Evolutionary conservation across 2,888 invertebrate species (phyloP).

Genomic region (Cryptophagus acutangulus): DNA sequence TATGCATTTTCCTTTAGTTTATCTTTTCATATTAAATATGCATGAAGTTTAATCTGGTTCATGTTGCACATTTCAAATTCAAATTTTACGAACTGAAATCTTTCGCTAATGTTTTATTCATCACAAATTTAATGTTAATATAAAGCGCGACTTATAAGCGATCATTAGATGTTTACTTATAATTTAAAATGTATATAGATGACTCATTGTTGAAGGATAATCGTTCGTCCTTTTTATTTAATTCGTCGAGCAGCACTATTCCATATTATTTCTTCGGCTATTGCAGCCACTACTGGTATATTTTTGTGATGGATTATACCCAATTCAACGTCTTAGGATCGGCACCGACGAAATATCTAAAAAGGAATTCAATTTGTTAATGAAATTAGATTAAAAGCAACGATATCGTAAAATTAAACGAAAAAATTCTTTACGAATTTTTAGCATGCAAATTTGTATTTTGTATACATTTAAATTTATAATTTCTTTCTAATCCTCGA

Average conservation of each 20-base stretch:
- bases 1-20: neutral
- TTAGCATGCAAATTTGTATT: too few species aligned
- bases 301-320: too few species aligned
- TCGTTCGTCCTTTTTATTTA: neutral
- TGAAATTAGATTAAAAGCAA: conserved; percentile 22
- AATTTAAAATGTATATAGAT: neutral
- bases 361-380: conserved; percentile 33
- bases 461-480: too few species aligned
- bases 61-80: neutral
- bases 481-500: too few species aligned
- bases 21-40: neutral
- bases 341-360: conserved; percentile 17
- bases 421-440: neutral
- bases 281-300: too few species aligned
- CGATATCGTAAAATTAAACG: neutral
- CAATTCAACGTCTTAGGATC: conserved; percentile 9
- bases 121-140: neutral
- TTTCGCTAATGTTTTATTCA: conserved; percentile 3
- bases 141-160: neutral
- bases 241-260: neutral
- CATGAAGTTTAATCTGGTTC: conserved; percentile 1
- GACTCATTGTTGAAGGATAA: conserved; percentile 4
- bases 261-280: neutral
- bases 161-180: neutral
- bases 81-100: neutral